These are phyloP conservation scores for Gallinago paraguaiae DNA, from an alignment of 2,113 vertebrate species.

Conservation along the genomic window DNA sequence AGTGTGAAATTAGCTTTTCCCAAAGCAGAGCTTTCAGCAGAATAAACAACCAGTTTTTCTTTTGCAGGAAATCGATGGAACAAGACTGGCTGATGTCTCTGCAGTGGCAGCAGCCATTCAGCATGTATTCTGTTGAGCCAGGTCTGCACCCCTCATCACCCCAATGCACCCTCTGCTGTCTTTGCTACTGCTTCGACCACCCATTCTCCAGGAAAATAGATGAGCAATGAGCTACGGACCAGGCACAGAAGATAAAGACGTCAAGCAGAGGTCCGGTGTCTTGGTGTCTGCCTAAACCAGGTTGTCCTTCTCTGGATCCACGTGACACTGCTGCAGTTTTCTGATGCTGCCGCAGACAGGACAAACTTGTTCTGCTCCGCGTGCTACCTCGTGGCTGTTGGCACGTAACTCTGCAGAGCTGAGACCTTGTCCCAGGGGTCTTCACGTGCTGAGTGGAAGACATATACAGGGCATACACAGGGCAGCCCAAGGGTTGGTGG, in stretches of 20 bases:
- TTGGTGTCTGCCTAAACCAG: not conserved
- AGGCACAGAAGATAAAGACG: not conserved
- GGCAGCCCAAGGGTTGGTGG: not conserved
- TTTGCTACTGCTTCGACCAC: not conserved
- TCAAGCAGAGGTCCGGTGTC: not conserved
- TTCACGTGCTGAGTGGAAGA: not conserved
- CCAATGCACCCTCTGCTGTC: not conserved
- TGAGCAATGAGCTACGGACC: not conserved
- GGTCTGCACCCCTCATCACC: not conserved
- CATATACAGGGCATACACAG: not conserved
- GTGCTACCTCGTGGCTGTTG: not conserved
- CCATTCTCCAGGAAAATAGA: not conserved
- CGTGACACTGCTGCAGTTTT: not conserved
- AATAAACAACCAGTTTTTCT: not conserved
- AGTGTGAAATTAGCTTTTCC: not conserved
- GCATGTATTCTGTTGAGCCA: rapidly evolving
- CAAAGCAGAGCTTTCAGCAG: not conserved
- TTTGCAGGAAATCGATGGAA: not conserved
- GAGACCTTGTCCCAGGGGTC: not conserved
- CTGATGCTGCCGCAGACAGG: rapidly evolving
- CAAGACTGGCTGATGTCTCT: not conserved
- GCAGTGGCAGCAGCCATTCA: not conserved
- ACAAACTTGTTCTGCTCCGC: not conserved
- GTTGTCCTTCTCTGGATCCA: not conserved
- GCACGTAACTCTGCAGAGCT: not conserved